These are phyloP conservation scores for Nannoperca obscura DNA, from an alignment of 2,797 vertebrate species.

Conservation along the genomic window DNA sequence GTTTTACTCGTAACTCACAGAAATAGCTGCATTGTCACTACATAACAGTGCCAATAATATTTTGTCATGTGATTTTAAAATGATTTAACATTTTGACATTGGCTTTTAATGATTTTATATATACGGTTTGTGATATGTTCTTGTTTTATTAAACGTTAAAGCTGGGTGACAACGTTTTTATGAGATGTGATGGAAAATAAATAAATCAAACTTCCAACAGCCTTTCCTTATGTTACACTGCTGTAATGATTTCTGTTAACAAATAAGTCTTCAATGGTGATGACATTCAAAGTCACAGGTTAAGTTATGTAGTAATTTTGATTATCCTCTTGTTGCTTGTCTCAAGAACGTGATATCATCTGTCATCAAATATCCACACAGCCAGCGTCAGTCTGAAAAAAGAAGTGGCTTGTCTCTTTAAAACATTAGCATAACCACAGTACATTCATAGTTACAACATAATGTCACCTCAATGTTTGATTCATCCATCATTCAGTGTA, in stretches of 20 bases:
- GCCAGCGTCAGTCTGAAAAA: slow-evolving; percentile 8
- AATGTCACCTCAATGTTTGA: slow-evolving; percentile 39
- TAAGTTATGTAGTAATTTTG: slow-evolving; percentile 29
- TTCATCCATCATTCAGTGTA: slow-evolving; percentile 44
- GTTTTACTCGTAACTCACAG: not conserved
- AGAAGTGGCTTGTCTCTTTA: slow-evolving; percentile 24
- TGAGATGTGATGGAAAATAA: not conserved
- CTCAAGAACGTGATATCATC: slow-evolving; percentile 30
- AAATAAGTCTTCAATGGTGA: not conserved
- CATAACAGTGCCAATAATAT: slow-evolving; percentile 16
- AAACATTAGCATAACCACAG: slow-evolving; percentile 9
- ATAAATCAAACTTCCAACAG: slow-evolving; percentile 24
- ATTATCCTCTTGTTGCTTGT: slow-evolving; percentile 46
- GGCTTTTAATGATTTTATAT: slow-evolving; percentile 11
- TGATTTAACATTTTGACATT: not conserved
- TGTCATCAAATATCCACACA: slow-evolving; percentile 29
- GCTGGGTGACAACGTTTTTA: slow-evolving; percentile 3
- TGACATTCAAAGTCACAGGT: slow-evolving; percentile 32
- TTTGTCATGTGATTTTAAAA: slow-evolving; percentile 14
- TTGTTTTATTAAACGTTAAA: not conserved
- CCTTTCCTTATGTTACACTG: not conserved
- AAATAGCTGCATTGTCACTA: slow-evolving; percentile 8
- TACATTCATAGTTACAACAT: slow-evolving; percentile 25
- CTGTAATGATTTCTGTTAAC: slow-evolving; percentile 24
- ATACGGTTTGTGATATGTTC: not conserved